phyloP scores from a whole-genome alignment of 2,797 vertebrate genomes.

The Tenualosa thibaudeaui region DNA sequence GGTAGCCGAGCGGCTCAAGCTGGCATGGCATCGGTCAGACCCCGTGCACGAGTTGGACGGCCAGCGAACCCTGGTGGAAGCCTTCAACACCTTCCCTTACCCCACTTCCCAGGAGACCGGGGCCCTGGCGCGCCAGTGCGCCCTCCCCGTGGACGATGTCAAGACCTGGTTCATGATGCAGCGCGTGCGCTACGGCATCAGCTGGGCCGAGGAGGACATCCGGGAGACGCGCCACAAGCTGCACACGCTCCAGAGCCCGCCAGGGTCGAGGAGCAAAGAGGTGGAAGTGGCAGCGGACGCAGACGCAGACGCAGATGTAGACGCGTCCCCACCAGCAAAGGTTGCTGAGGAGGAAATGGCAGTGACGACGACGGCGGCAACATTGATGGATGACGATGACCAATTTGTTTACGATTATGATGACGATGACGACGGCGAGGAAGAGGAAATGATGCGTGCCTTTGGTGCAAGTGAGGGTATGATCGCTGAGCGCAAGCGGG shows the following conservation, averaged over 20 bases:
- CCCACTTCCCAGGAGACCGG: slow-evolving; percentile 73
- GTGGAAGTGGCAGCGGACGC: not conserved
- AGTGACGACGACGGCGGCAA: not conserved
- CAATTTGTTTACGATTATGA: not conserved
- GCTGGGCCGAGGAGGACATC: slow-evolving; percentile 84
- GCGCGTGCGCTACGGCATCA: slow-evolving; percentile 83
- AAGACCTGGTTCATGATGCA: slow-evolving; percentile 86
- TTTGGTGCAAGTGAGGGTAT: slow-evolving; percentile 12
- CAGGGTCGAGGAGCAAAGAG: not conserved
- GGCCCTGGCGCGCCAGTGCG: slow-evolving; percentile 73
- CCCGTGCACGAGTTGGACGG: slow-evolving; percentile 69
- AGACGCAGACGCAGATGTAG: not conserved
- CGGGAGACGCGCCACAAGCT: slow-evolving; percentile 62
- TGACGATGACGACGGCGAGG: not conserved
- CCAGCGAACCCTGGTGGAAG: slow-evolving; percentile 72
- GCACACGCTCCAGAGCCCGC: slow-evolving; percentile 28
- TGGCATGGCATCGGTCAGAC: slow-evolving; percentile 79
- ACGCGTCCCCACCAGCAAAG: not conserved
- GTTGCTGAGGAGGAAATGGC: not conserved
- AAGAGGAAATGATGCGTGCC: slow-evolving; percentile 14
- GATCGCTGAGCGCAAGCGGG: slow-evolving; percentile 27
- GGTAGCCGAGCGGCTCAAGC: slow-evolving; percentile 72
- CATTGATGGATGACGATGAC: too few relatives aligned
- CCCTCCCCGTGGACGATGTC: slow-evolving; percentile 78
- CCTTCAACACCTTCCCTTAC: slow-evolving; percentile 82